Conservation (phyloP, 2,113 vertebrate genomes). For the Dicentrarchus labrax region DNA sequence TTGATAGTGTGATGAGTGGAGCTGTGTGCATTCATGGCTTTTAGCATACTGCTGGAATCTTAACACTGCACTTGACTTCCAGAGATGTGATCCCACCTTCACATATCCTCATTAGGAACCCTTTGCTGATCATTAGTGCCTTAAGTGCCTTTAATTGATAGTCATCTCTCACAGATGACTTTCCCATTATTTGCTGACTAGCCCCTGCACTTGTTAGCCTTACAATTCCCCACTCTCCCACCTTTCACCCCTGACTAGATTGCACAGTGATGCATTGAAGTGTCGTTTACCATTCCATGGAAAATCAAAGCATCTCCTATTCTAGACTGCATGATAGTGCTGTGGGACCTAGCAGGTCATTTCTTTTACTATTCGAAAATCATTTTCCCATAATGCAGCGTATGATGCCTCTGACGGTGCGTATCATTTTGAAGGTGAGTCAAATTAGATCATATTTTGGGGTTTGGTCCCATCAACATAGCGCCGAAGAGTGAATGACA, state of each 20-base stretch:
- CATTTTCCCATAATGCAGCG: conserved; percentile 40
- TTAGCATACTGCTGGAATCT: conserved; percentile 74
- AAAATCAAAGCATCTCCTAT: conserved; percentile 33
- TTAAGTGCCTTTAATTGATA: conserved; percentile 86
- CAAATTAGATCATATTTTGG: conserved; percentile 54
- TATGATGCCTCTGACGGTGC: conserved; percentile 26
- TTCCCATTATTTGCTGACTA: conserved; percentile 79
- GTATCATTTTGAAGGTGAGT: conserved; percentile 61
- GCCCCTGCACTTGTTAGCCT: conserved; percentile 66
- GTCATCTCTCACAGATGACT: conserved; percentile 83
- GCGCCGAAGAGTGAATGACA: conserved; percentile 40
- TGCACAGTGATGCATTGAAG: conserved; percentile 46
- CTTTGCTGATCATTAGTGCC: conserved; percentile 82
- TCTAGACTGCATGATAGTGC: background rate
- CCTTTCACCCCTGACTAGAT: conserved; percentile 57
- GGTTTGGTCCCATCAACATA: conserved; percentile 21
- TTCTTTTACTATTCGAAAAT: conserved; percentile 51
- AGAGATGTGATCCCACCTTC: conserved; percentile 81
- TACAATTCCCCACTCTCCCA: conserved; percentile 48
- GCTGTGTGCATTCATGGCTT: conserved; percentile 60
- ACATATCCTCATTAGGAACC: conserved; percentile 84
- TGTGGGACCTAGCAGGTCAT: conserved; percentile 33
- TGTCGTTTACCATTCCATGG: conserved; percentile 44
- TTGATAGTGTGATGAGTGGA: conserved; percentile 71
- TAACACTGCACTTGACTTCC: conserved; percentile 74